Evolutionary conservation across 2,888 invertebrate species (phyloP).

Genomic region (Dynastes grantii): DNA sequence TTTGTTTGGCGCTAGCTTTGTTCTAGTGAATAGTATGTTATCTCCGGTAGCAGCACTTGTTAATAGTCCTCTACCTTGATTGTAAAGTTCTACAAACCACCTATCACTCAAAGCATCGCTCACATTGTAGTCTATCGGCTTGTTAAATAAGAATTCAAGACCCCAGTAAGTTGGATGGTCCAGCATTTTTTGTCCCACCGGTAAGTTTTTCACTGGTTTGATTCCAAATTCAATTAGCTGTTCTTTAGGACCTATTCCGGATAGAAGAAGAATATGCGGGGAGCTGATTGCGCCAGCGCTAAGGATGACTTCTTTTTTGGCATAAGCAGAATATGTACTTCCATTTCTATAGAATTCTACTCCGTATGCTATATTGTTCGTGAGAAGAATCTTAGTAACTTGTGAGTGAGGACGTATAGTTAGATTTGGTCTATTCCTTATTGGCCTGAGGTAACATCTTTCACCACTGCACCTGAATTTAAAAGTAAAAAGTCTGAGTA

Average conservation of each 20-base stretch:
- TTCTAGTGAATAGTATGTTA: background rate
- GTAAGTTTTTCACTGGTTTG: conserved; percentile 73
- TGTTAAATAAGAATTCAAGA: conserved; percentile 73
- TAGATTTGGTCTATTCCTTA: conserved; percentile 68
- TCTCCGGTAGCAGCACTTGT: background rate
- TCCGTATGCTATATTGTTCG: conserved; percentile 55
- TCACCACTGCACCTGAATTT: conserved; percentile 63
- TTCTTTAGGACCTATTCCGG: conserved; percentile 80
- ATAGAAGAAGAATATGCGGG: conserved; percentile 77
- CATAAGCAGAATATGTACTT: conserved; percentile 17
- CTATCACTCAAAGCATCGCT: too few species aligned
- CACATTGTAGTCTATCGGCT: background rate
- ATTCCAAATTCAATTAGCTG: conserved; percentile 75
- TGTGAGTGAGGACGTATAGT: conserved; percentile 67
- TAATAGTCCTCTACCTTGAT: background rate
- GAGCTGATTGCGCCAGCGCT: conserved; percentile 37
- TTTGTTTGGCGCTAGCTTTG: background rate
- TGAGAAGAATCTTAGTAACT: conserved; percentile 67
- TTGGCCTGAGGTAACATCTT: conserved; percentile 67
- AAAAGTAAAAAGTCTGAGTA: too few species aligned
- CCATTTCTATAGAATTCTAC: conserved; percentile 61
- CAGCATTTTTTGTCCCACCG: conserved; percentile 80
- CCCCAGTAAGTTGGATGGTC: conserved; percentile 81
- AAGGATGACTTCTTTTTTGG: conserved; percentile 44
- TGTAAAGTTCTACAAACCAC: background rate